A percentile compares a stretch with the other conserved stretches of the same genome.
Evolutionary conservation across 1,140 invertebrate species (phyloP).

Genomic region (Scaptomyza pallida): DNA sequence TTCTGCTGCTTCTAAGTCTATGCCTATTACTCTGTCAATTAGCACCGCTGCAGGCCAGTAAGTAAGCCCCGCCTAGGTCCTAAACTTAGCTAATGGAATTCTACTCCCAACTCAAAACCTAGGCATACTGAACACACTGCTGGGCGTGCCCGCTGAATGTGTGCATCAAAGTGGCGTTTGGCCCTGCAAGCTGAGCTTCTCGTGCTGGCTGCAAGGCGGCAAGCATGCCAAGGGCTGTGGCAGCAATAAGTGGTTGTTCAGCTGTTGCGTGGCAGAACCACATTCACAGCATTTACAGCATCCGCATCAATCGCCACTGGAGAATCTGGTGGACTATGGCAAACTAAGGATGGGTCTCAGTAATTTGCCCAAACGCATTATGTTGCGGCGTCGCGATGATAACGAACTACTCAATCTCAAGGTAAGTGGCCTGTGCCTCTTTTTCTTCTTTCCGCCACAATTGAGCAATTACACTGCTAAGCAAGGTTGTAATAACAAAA

Average conservation of each 20-base stretch:
- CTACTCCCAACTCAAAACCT: not conserved
- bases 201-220: conserved; percentile 90
- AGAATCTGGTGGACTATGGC: conserved; percentile 70
- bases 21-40: conserved; percentile 45
- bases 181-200: conserved; percentile 88
- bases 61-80: conserved; percentile 25
- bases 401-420: conserved; percentile 68
- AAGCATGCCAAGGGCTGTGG: conserved; percentile 87
- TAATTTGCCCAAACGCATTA: conserved; percentile 71
- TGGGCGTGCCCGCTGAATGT: conserved; percentile 87
- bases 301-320: conserved; percentile 80
- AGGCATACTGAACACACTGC: conserved; percentile 85
- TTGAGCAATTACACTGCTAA: conserved; percentile 27
- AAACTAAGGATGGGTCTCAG: conserved; percentile 62
- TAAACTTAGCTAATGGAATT: not conserved
- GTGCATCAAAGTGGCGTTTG: conserved; percentile 85
- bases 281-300: conserved; percentile 86
- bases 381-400: conserved; percentile 74
- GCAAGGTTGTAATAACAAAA: conserved; percentile 9
- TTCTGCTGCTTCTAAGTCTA: conserved; percentile 38
- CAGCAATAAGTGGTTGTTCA: conserved; percentile 87
- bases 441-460: no score
- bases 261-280: conserved; percentile 86
- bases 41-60: conserved; percentile 53
- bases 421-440: conserved; percentile 45